These are phyloP conservation scores for Grammatotria lemairii DNA, from an alignment of 2,113 vertebrate genomes.

Conservation along the genomic window DNA sequence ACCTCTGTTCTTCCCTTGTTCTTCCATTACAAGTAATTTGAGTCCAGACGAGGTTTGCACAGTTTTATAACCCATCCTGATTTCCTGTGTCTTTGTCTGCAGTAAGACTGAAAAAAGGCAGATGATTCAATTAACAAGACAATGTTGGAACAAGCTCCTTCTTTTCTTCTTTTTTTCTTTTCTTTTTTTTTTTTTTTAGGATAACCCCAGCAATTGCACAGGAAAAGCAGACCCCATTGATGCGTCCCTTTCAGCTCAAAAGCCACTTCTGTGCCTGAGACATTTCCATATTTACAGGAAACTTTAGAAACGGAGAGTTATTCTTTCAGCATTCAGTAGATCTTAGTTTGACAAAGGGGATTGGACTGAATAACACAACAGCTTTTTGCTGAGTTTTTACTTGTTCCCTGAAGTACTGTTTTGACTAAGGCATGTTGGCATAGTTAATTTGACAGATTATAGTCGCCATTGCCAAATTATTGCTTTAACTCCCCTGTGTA, in stretches of 20 bases:
- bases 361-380: background rate
- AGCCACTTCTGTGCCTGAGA: background rate
- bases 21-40: background rate
- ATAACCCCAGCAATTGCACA: background rate
- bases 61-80: background rate
- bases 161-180: rapidly evolving
- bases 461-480: background rate
- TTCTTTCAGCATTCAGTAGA: background rate
- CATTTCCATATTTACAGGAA: background rate
- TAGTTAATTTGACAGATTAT: background rate
- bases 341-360: background rate
- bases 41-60: background rate
- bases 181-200: rapidly evolving
- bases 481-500: background rate
- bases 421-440: background rate
- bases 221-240: background rate
- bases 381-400: background rate
- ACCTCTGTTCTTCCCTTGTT: background rate
- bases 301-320: background rate
- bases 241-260: background rate
- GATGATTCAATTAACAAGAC: background rate
- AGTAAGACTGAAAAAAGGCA: background rate
- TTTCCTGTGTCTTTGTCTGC: background rate
- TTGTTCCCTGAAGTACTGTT: background rate
- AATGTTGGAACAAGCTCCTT: background rate